Conservation (phyloP, 2,888 invertebrate genomes). For the Mythimna albipuncta region DNA sequence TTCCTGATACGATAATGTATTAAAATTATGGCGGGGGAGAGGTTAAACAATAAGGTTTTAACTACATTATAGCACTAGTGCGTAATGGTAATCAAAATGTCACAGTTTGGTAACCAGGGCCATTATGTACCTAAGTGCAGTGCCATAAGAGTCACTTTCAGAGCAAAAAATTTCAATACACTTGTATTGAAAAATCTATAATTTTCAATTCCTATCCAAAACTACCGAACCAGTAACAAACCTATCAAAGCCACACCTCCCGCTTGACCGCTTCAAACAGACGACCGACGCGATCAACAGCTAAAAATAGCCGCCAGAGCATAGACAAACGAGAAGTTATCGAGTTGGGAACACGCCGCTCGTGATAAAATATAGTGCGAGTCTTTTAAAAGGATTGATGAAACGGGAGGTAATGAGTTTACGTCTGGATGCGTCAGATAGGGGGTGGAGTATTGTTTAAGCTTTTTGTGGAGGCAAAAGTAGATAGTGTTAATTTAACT, state of each 20-base stretch:
- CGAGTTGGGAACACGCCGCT: conserved; percentile 34
- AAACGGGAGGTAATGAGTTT: conserved; percentile 45
- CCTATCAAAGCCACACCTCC: conserved; percentile 2
- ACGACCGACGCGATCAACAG: too few relatives aligned
- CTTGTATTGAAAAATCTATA: too few relatives aligned
- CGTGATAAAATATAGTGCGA: conserved; percentile 37
- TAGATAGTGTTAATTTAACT: background rate
- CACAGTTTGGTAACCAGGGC: too few relatives aligned
- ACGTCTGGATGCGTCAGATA: conserved; percentile 22
- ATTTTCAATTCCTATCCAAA: background rate
- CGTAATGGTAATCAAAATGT: too few relatives aligned
- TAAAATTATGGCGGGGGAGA: too few relatives aligned
- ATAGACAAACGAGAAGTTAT: conserved; percentile 21
- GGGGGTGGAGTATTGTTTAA: background rate
- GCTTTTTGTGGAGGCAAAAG: background rate
- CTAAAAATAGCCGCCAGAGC: conserved; percentile 17
- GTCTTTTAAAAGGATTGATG: conserved; percentile 38
- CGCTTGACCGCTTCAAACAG: conserved; percentile 11
- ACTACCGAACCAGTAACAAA: conserved; percentile 16
- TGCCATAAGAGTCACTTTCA: too few relatives aligned
- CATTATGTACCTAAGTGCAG: too few relatives aligned
- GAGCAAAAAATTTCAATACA: too few relatives aligned
- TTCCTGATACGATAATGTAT: too few relatives aligned
- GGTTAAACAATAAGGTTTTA: too few relatives aligned
- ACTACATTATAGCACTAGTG: too few relatives aligned